Conservation (phyloP, 2,888 invertebrate genomes). For the Nephrotoma guestfalica region DNA sequence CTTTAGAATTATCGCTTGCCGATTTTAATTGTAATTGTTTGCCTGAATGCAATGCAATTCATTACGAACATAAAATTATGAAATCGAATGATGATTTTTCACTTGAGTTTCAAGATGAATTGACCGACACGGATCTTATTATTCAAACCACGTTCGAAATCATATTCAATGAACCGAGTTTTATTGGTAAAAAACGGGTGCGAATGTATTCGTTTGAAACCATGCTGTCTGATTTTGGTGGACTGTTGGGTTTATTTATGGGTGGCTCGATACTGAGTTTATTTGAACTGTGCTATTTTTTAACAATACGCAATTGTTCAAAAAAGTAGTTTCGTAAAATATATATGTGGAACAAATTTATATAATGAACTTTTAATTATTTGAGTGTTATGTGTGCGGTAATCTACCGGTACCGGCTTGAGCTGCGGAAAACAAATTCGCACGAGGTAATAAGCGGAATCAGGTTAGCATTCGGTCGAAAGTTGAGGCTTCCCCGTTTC, state of each 20-base stretch:
- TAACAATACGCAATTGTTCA: neutral
- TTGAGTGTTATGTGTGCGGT: too few relatives aligned
- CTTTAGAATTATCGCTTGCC: too few relatives aligned
- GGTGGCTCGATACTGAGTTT: neutral
- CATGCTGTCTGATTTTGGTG: neutral
- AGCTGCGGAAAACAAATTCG: too few relatives aligned
- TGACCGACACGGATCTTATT: neutral
- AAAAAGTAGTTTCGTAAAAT: neutral
- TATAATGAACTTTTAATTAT: too few relatives aligned
- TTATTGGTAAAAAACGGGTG: neutral
- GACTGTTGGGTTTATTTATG: neutral
- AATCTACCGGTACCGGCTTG: too few relatives aligned
- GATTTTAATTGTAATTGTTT: neutral
- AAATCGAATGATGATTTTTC: neutral
- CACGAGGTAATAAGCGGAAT: too few relatives aligned
- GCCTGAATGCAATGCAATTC: neutral
- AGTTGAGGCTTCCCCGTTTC: too few relatives aligned
- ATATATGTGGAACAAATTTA: too few relatives aligned
- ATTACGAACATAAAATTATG: neutral
- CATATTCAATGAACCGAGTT: neutral
- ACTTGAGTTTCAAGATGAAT: neutral
- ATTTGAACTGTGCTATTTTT: neutral
- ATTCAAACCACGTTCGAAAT: neutral
- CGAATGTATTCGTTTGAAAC: neutral
- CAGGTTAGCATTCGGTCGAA: too few relatives aligned